Base-by-base conservation (phyloP, 2,113 vertebrate genomes). In the Rutilus rutilus region DNA sequence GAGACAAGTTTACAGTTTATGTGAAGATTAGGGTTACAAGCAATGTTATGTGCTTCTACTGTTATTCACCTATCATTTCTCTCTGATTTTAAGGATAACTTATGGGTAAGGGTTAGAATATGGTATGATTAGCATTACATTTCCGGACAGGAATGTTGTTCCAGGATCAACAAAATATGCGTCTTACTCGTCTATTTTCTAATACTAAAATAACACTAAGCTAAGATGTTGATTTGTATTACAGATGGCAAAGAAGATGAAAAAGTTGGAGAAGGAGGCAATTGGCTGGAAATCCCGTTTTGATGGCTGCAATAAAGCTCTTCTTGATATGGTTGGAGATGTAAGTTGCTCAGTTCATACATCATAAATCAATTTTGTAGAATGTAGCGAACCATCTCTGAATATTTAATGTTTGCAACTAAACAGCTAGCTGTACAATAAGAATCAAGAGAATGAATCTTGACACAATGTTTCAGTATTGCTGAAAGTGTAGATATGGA, bases 221-320 rank as follows among this genome's bases (percentile, higher is more conserved):
- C 27, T 52, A 27, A 57, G 12, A 75, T 77, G 27, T 10, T 75
- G 27, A 82, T 87, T 25, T 86, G n/a, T 87, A 11, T 89, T 91
- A 1, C 79, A 99, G 98, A 99, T 98, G 95, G 96, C 96, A 21
- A 99, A 99, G 94, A 99, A 97, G 94, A 99, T 99, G 95, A 99
- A 95, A 90, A 99, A 98, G 90, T 79, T 99, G 90, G 98, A 99
- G 88, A 99, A 99, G 85, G 98, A 99, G 88, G 97, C 97, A 19
- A 95, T 95, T 88, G 96, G 96, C 0, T 99, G 98, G 98, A 99
- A 97, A 94, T 93, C 93, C 78, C 96, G 98, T 65, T 99, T 99
- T 93, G 98, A 99, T 88, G 96, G 94, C 91, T 99, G 98, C 87
- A 99, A 99, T 94, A 97, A 96, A 93, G 95, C 95, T 1, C 95